phyloP scores from a whole-genome alignment of 2,888 invertebrate genomes.

The Belgica antarctica region DNA sequence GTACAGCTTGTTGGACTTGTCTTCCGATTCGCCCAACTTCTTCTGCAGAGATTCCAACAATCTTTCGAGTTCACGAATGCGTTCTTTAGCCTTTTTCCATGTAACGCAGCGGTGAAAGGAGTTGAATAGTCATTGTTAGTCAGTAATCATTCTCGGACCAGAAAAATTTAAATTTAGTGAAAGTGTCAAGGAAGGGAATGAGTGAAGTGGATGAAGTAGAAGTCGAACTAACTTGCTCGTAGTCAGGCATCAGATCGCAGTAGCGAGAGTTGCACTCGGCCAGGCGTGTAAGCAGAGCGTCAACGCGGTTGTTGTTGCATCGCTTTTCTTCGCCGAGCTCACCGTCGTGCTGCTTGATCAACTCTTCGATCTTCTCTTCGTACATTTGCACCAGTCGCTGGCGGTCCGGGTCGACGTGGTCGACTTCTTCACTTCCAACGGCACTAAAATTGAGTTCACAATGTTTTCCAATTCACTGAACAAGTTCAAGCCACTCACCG shows the following conservation, averaged over 20 bases:
- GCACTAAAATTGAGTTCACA: constrained; percentile 47
- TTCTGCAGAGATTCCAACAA: constrained; percentile 69
- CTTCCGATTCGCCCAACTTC: constrained; percentile 69
- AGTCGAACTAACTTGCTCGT: constrained; percentile 57
- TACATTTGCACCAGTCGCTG: constrained; percentile 68
- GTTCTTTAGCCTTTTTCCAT: constrained; percentile 61
- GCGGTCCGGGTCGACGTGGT: constrained; percentile 64
- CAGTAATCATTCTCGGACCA: constrained; percentile 33
- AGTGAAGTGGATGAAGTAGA: constrained; percentile 3
- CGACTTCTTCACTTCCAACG: constrained; percentile 48
- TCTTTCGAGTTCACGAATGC: constrained; percentile 67
- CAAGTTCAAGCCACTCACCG: constrained; percentile 27
- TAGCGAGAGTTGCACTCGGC: constrained; percentile 75
- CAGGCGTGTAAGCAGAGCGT: constrained; percentile 68
- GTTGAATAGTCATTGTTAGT: neutral
- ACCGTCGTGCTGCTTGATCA: constrained; percentile 61
- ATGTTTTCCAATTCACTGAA: constrained; percentile 55
- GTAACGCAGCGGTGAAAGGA: neutral
- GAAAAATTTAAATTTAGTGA: constrained; percentile 39
- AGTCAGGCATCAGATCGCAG: constrained; percentile 72
- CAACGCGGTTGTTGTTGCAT: constrained; percentile 76
- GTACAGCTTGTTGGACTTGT: constrained; percentile 72
- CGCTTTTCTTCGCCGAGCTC: constrained; percentile 75
- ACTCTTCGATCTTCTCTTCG: constrained; percentile 72
- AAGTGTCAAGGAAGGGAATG: neutral